These are phyloP conservation scores for Platyrinchus mystaceus DNA, from an alignment of 2,797 vertebrate genomes.

Conservation along the genomic window DNA sequence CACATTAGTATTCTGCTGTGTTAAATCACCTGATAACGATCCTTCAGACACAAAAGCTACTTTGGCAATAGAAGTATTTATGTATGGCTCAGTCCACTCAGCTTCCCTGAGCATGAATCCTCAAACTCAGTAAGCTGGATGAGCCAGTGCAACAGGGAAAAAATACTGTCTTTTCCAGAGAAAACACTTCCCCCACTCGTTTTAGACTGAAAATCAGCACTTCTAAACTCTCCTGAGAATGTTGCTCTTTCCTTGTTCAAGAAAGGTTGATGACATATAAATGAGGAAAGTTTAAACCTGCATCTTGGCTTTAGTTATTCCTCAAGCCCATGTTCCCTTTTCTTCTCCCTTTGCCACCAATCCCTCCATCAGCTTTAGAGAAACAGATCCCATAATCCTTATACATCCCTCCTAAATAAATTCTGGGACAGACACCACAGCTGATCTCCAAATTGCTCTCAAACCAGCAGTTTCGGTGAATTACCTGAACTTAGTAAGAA, in stretches of 20 bases:
- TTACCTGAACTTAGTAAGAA: neutral
- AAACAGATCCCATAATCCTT: neutral
- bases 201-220: neutral
- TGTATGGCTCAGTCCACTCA: neutral
- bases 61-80: neutral
- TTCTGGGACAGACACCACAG: neutral
- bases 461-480: neutral
- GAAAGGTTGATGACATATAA: neutral
- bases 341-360: neutral
- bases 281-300: neutral
- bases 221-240: neutral
- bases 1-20: neutral
- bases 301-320: neutral
- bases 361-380: neutral
- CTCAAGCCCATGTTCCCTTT: neutral
- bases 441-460: neutral
- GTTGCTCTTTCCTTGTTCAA: neutral
- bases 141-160: neutral
- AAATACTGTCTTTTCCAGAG: neutral
- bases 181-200: rapidly evolving
- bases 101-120: neutral
- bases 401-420: neutral
- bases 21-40: neutral
- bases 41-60: neutral
- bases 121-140: neutral